Evolutionary conservation across 2,113 vertebrate species (phyloP).

Genomic region (Epinephelus cyanopodus): DNA sequence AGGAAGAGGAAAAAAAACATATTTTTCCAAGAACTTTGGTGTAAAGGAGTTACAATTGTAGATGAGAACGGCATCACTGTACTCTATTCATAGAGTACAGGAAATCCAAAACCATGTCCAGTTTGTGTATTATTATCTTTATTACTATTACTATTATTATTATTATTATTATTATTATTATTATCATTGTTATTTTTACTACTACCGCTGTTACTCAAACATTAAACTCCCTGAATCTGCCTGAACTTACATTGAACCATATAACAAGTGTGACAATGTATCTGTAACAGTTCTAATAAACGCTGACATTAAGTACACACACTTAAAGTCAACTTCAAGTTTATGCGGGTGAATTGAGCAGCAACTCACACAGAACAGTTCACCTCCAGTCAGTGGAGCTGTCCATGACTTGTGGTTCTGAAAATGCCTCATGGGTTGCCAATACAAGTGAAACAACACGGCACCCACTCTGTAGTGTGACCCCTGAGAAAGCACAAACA

Average conservation of each 20-base stretch:
- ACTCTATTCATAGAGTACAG: neutral
- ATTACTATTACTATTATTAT: neutral
- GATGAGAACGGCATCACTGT: neutral
- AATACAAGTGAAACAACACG: neutral
- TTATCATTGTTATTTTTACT: no score
- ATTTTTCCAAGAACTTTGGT: slow-evolving; percentile 18
- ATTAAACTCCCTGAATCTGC: no score
- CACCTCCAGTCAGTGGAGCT: neutral
- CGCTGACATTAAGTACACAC: neutral
- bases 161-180: no score
- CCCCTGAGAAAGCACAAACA: neutral
- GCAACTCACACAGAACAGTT: accelerated
- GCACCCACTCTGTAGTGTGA: neutral
- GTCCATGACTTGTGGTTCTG: slow-evolving; percentile 3
- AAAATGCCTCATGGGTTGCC: neutral
- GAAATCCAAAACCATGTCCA: neutral
- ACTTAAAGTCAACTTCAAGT: neutral
- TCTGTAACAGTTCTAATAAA: neutral
- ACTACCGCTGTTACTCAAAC: no score
- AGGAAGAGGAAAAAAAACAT: neutral
- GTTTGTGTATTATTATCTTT: neutral
- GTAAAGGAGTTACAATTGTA: neutral
- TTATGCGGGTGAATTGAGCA: neutral
- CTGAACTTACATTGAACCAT: neutral
- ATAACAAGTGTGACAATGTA: neutral